These are phyloP conservation scores for Eira barbara DNA, from an alignment of 2,113 vertebrate species.

Conservation along the genomic window DNA sequence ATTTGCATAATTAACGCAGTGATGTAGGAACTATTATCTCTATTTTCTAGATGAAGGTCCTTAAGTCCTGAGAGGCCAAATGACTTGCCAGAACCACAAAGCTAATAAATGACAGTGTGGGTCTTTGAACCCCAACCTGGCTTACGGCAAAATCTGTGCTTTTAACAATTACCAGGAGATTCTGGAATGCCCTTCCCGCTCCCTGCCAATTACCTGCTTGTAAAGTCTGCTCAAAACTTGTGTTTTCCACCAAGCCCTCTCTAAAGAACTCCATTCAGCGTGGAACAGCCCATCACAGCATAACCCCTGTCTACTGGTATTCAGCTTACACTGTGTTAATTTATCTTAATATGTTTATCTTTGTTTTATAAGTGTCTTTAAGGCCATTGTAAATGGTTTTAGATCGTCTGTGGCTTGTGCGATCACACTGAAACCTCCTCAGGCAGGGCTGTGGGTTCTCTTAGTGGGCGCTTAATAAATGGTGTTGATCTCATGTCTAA, in stretches of 20 bases:
- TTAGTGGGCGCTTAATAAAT: background rate
- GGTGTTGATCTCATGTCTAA: background rate
- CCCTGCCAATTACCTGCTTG: background rate
- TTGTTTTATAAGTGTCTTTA: conserved; percentile 15
- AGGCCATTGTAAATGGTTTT: background rate
- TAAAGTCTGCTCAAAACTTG: conserved; percentile 10
- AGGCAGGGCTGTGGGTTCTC: background rate
- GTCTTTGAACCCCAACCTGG: background rate
- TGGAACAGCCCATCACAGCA: background rate
- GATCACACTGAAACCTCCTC: background rate
- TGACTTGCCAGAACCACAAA: background rate
- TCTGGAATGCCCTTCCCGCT: background rate
- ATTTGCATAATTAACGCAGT: background rate
- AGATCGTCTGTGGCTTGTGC: background rate
- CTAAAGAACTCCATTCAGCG: background rate
- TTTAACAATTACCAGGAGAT: background rate
- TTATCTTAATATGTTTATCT: background rate
- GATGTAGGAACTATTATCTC: background rate
- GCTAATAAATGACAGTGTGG: background rate
- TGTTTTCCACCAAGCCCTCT: conserved; percentile 1
- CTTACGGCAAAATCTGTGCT: background rate
- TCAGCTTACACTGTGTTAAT: background rate
- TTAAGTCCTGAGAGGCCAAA: background rate
- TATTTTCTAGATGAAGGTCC: background rate
- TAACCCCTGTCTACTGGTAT: background rate